Base-by-base conservation (phyloP, 2,113 vertebrate genomes). In the Naja naja region DNA sequence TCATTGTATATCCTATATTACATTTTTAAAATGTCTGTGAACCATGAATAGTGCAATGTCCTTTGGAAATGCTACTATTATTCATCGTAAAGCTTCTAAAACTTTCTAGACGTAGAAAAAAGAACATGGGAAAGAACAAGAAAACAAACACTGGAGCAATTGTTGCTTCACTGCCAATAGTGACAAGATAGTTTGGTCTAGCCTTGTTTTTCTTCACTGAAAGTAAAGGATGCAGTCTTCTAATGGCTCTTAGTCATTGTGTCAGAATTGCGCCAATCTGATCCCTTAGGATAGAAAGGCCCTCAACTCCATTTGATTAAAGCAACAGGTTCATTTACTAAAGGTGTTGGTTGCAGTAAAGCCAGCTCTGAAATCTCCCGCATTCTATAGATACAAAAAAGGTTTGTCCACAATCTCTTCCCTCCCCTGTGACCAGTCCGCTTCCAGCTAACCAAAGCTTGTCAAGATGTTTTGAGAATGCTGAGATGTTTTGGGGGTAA, bases 21-120 rank as follows among this genome's bases (percentile, higher is more conserved):
- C 23, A 88, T 92, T 69, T 92, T 91, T 91, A 11, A 87, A 23
- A 92, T 92, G 85, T 92, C 56, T 88, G 18, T 88, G 56, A 87
- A 60, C 85, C 45, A 58, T 91, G 55, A 87, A 91, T 53, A 2
- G 55, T 52, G 47, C 49, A 56, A 30, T 64, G 18, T 11, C 52
- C 6, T 39, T 27, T 86, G 90, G 30, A 81, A 56, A 56, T 30
- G 12, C 54, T 89, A 43, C 88, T 89, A 0, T 89, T 58, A 27
- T 25, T 58, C 34, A 56, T 23, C 10, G 2, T 45, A 27, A 87
- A 89, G 34, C 45, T 69, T 30, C 18, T 69, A 34, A 8, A 20
- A 30, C 30, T 52, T 69, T 90, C 3, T 34, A 69, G 43, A 27
- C 1, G 14, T 69, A 69, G 47, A n/a, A 69, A 90, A 45, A 55